Base-by-base conservation (phyloP, 2,113 vertebrate genomes). In the Epinephelus fuscoguttatus region DNA sequence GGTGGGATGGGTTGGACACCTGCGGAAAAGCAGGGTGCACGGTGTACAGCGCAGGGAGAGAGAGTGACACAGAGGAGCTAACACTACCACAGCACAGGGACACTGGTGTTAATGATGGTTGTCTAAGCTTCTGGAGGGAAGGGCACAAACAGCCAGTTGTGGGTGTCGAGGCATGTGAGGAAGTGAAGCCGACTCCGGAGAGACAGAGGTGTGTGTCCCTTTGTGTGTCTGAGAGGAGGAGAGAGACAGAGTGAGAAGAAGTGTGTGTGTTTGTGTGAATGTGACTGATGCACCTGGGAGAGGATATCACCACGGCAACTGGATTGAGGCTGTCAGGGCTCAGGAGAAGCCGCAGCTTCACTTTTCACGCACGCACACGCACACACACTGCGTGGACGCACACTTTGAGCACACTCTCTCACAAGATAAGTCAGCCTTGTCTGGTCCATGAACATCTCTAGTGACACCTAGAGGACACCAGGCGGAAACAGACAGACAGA, bases 301-400 rank as follows among this genome's bases (percentile, higher is more conserved):
- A 91, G 71, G 87, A 91, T 86, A 91, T 95, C 95, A 94, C 95
- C 95, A 96, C 94, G 92, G 95, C 95, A 96, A 96, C 94, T 91
- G 90, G 85, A 91, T 83, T 81, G 88, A 91, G 88, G 87, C 92
- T 94, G 92, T 94, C 94, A 95, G 84, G 75, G 89, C 84, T 75
- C 80, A 63, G 61, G 77, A 90, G 80, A 92, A 85, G 85, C 76
- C 78, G 72, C 61, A 78, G 77, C 82, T 79, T 84, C 55, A 88
- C 73, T 81, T 84, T 83, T 66, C 49, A 68, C 15, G 15, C 49
- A 68, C 15, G 15, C 47, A 42, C 42, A 42, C 42, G 49, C 47
- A 42, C 42, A 42, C 55, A 12, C 70, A 64, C 62, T 37, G 72
- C 30, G 57, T 78, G 63, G 63, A 86, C 75, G 2, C 80, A 79